phyloP scores from a whole-genome alignment of 2,113 vertebrate genomes.

The Hemiscyllium ocellatum region DNA sequence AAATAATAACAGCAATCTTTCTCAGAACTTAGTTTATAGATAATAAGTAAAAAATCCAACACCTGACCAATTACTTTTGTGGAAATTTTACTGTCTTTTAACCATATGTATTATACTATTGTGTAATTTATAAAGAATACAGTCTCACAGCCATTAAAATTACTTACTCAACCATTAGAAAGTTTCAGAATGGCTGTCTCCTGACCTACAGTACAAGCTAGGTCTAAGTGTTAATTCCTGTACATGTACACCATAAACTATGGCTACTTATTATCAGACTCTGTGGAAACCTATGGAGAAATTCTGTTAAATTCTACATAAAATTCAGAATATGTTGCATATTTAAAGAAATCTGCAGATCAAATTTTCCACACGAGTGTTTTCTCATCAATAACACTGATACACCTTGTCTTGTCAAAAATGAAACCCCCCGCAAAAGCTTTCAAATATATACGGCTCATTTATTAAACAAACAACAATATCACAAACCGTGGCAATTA shows the following conservation, averaged over 20 bases:
- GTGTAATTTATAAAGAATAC: neutral
- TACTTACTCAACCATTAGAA: neutral
- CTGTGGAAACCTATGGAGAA: neutral
- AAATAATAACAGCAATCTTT: neutral
- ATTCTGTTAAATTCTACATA: neutral
- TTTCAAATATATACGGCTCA: slow-evolving; percentile 7
- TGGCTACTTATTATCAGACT: neutral
- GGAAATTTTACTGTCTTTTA: neutral
- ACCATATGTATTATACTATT: neutral
- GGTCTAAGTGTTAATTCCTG: slow-evolving; percentile 14
- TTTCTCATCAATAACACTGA: slow-evolving; percentile 31
- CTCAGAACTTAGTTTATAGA: neutral
- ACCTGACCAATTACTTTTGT: neutral
- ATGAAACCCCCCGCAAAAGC: neutral
- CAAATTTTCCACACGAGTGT: slow-evolving; percentile 8
- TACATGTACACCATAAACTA: neutral
- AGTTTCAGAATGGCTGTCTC: slow-evolving; percentile 21
- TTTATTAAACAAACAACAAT: slow-evolving; percentile 11
- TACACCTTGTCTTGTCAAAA: slow-evolving; percentile 14
- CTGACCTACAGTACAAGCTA: neutral
- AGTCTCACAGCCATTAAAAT: neutral
- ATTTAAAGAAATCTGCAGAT: slow-evolving; percentile 20
- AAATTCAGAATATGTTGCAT: neutral
- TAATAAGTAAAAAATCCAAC: neutral
- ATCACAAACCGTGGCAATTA: neutral